Evolutionary conservation across 2,888 invertebrate species (phyloP), one percentile per base, ranked within the genome.

Genomic region (Agonopterix arenella): DNA sequence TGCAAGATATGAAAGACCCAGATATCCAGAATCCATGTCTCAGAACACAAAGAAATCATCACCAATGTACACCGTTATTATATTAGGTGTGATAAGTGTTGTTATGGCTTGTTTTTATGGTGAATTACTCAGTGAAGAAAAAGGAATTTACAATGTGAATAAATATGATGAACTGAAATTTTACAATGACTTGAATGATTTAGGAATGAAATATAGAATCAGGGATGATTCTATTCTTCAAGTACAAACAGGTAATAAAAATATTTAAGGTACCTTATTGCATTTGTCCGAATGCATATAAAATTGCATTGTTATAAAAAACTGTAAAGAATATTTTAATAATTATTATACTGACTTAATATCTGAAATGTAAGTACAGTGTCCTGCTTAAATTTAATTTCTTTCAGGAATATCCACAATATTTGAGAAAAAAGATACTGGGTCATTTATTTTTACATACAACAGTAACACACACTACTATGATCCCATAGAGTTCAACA

Each of bases 401-500:
- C 28, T 75, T 80, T 28, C 68, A 89, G 89, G 84, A 18, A 72
- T 89, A 54, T 70, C 76, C 44, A 76, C 83, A 56, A 82, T 86
- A 65, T 77, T 70, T 54, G 66, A 78, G 46, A 79, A 59, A 49
- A 68, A 83, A 66, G 84, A 84, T 50, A 67, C 83, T 0, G 84
- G 80, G 5, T 84, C 86, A 8, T 84, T 89, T 46, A 77, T 89
- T 53, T 84, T 89, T 64, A 63, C 77, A 2, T 88, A 89, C 57
- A 75, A 88, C 52, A 78, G 79, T 53, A 61, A 70, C 16, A 62
- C 52, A 4, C 52, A 55, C 0, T 59, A 73, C 47, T 82, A 79
- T 48, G 63, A 80, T 56, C 44, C 55, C 11, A 46, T 54, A 10
- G 54, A 58, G 45, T 83, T 89, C 46, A 65, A 78, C 43, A 71